A percentile compares a stretch with the other conserved stretches of the same genome.
Evolutionary conservation across 2,797 vertebrate species (phyloP).

Genomic region (Phrynocephalus guinanensis): DNA sequence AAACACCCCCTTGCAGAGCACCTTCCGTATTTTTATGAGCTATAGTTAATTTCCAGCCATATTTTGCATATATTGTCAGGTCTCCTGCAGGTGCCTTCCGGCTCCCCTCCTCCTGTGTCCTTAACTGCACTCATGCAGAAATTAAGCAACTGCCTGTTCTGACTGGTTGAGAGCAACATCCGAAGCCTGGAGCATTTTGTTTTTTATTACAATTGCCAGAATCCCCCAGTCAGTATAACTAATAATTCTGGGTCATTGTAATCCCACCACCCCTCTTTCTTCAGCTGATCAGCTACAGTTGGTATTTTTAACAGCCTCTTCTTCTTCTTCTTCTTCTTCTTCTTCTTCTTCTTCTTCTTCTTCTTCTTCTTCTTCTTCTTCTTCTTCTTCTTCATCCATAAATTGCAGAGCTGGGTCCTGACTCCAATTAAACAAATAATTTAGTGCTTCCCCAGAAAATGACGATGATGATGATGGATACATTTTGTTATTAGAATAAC

Average conservation of each 20-base stretch:
- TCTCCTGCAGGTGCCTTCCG: neutral
- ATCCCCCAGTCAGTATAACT: too few species aligned
- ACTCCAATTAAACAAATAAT: neutral
- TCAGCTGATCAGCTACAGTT: neutral
- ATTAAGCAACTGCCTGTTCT: neutral
- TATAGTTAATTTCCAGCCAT: neutral
- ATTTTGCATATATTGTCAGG: neutral
- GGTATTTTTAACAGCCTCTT: neutral
- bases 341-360: too few species aligned
- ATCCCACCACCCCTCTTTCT: too few species aligned
- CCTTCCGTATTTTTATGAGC: neutral
- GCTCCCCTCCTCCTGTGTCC: neutral
- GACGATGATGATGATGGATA: too few species aligned
- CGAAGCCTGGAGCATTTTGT: too few species aligned
- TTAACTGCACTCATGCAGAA: neutral
- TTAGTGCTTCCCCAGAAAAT: neutral
- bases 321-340: neutral
- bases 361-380: too few species aligned
- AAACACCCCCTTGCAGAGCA: neutral
- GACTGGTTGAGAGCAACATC: too few species aligned
- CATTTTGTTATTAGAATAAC: too few species aligned
- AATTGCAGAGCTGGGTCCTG: neutral
- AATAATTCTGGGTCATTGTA: too few species aligned
- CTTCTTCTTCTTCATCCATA: neutral
- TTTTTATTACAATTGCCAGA: too few species aligned